phyloP scores from a whole-genome alignment of 2,113 vertebrate species.

The Panthera tigris region DNA sequence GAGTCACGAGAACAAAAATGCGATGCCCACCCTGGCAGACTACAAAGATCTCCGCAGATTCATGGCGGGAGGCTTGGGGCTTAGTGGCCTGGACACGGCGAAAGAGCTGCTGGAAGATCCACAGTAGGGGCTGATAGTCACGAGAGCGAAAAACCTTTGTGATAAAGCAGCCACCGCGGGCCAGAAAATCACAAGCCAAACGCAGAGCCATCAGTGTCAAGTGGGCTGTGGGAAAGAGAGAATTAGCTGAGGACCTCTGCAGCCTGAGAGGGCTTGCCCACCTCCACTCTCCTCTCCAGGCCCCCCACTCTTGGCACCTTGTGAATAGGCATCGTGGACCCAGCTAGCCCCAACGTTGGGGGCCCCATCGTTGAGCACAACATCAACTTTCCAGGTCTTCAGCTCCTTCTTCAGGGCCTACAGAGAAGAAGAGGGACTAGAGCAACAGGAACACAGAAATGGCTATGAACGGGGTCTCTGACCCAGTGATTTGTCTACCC shows the following conservation, averaged over 20 bases:
- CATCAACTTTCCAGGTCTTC: conserved; percentile 98
- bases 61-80: conserved; percentile 96
- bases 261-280: background rate
- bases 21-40: conserved; percentile 92
- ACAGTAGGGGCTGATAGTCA: conserved; percentile 96
- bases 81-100: conserved; percentile 96
- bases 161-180: conserved; percentile 94
- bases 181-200: conserved; percentile 94
- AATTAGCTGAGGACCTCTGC: background rate
- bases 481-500: background rate
- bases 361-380: conserved; percentile 95
- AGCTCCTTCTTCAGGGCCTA: conserved; percentile 95
- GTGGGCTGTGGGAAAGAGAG: conserved; percentile 84
- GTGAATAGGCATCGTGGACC: conserved; percentile 95
- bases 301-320: conserved; percentile 85
- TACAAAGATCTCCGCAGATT: conserved; percentile 99
- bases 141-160: conserved; percentile 98
- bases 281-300: background rate
- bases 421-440: background rate
- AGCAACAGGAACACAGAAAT: rapidly evolving
- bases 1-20: background rate
- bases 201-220: conserved; percentile 96
- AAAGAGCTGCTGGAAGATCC: conserved; percentile 99
- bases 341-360: conserved; percentile 98
- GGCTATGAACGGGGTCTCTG: background rate